Conservation (phyloP, 2,797 vertebrate species). For the Meriones psammophilus region DNA sequence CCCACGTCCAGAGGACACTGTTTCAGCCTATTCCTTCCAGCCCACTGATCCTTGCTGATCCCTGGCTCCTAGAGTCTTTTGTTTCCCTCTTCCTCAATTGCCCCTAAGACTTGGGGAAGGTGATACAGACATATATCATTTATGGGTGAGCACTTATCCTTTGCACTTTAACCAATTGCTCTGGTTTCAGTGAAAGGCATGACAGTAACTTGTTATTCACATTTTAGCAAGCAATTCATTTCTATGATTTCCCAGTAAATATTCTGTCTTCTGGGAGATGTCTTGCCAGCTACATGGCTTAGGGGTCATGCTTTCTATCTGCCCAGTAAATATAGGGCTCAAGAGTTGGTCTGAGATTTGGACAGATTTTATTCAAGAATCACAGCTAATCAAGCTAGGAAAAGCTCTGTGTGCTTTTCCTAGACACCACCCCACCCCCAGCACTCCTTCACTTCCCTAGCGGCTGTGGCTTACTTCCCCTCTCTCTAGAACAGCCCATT, state of each 20-base stretch:
- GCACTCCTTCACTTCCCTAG: not conserved
- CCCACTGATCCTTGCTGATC: not conserved
- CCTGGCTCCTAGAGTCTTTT: not conserved
- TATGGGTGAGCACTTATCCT: not conserved
- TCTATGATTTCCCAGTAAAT: slow-evolving; percentile 1
- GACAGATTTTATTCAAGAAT: not conserved
- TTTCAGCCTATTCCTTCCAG: not conserved
- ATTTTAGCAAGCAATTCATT: slow-evolving; percentile 29
- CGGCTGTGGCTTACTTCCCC: not conserved
- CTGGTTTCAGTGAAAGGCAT: not conserved
- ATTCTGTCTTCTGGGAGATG: slow-evolving; percentile 4
- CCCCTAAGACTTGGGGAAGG: not conserved
- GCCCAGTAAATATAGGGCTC: not conserved
- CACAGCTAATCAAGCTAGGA: not conserved
- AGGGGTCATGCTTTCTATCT: not conserved
- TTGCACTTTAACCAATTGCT: not conserved
- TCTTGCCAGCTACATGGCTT: not conserved
- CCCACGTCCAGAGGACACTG: not conserved
- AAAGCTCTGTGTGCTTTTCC: not conserved
- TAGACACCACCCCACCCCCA: not conserved
- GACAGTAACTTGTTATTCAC: not conserved
- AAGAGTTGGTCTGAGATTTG: not conserved
- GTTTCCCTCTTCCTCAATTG: not conserved
- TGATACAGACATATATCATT: not conserved
- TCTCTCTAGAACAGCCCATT: not conserved